Evolutionary conservation across 2,888 invertebrate species (phyloP), one percentile per base, ranked within the genome.

Genomic region (Poecilobothrus nobilitatus): DNA sequence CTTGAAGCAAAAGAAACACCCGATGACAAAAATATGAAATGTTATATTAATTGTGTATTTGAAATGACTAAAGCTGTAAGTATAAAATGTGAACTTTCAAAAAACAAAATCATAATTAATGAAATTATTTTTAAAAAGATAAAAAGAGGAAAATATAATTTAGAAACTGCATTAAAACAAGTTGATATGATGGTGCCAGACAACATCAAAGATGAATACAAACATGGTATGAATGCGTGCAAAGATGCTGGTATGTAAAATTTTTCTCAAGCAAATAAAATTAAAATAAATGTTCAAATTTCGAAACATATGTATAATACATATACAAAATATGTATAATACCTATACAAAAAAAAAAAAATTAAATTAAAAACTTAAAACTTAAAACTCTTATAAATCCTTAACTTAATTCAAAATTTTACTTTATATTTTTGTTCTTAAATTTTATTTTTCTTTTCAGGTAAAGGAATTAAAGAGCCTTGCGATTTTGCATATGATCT

Each of bases 1-100:
- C 78, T 82, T 21, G 73, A 71, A 41, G 53, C 15, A 53, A 53
- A 53, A 53, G 18, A 53, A 53, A 53, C 53, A 64, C 79, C 80
- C 18, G 76, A 78, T 34, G 77, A 77, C 53, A 78, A 77, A 73
- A 77, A 78, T 68, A 70, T 78, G 67, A 81, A 85, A 78, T 86
- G 87, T 71, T 87, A 85, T 71, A 79, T 84, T 68, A 81, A 82
- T 71, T 86, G 87, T 72, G 70, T 84, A 10, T 68, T 86, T 70
- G 81, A 81, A 71, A 82, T 82, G 81, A 83, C 84, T 77, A 85
- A 86, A 78, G 74, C 83, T 73, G 86, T 86, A 77, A 78, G 78
- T 76, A 67, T 71, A 68, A 21, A 18, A 37, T 34, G 34, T 7
- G 34, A 7, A 7, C 8, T 53, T 18, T 44, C 2, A 6, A 18